Conservation (phyloP, 2,797 vertebrate species). For the Atherinosoma microstoma region DNA sequence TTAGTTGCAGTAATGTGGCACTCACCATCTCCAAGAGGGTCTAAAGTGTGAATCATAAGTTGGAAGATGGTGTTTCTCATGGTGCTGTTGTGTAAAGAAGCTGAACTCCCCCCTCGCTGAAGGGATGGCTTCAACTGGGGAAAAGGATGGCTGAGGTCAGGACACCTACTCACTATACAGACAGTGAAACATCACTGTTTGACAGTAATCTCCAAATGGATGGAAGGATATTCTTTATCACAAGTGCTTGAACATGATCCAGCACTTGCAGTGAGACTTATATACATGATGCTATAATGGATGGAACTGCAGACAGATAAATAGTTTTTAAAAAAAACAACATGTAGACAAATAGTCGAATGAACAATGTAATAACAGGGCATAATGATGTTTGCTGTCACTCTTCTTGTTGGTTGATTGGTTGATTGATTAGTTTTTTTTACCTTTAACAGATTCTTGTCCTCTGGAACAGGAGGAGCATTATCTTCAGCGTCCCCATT, state of each 20-base stretch:
- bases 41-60: slow-evolving; percentile 95
- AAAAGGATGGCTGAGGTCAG: slow-evolving; percentile 59
- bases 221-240: not conserved
- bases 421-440: slow-evolving; percentile 9
- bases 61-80: slow-evolving; percentile 94
- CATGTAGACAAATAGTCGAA: not conserved
- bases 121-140: slow-evolving; percentile 86
- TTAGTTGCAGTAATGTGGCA: slow-evolving; percentile 12
- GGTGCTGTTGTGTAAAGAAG: slow-evolving; percentile 95
- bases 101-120: slow-evolving; percentile 90
- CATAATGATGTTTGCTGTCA: not conserved
- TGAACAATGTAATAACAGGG: not conserved
- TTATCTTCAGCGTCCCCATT: slow-evolving; percentile 72
- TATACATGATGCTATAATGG: not conserved
- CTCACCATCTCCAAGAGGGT: slow-evolving; percentile 93
- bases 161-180: slow-evolving; percentile 22
- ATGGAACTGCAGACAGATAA: not conserved
- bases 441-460: slow-evolving; percentile 90
- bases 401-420: slow-evolving; percentile 5
- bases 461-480: slow-evolving; percentile 66
- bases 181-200: slow-evolving; percentile 20
- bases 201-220: not conserved
- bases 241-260: slow-evolving; percentile 6
- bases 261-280: slow-evolving; percentile 5
- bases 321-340: not conserved